Percentiles rank a stretch among this genome's conserved stretches.
Conservation (phyloP, 2,888 invertebrate species). For the Seira ritae region DNA sequence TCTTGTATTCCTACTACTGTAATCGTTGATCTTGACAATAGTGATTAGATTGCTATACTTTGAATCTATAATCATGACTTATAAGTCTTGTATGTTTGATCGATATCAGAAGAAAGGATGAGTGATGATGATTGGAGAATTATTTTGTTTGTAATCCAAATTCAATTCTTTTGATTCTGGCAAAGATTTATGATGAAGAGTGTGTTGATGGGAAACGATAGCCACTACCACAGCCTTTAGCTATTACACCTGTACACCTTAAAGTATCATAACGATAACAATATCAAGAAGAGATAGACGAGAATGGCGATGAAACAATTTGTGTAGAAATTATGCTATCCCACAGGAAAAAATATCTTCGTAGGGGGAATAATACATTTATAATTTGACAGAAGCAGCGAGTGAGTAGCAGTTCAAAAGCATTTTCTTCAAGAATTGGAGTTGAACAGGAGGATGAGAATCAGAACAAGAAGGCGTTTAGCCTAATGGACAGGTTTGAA, state of each 20-base stretch:
- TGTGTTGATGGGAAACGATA: too few species aligned
- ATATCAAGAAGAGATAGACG: not conserved
- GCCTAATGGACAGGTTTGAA: conserved; percentile 57
- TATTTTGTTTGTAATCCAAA: too few species aligned
- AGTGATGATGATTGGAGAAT: too few species aligned
- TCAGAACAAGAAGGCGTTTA: conserved; percentile 29
- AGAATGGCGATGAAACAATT: conserved; percentile 39
- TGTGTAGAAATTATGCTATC: conserved; percentile 14
- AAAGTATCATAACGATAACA: too few species aligned
- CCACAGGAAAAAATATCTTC: conserved; percentile 19
- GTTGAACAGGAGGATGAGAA: conserved; percentile 7
- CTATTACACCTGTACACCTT: too few species aligned
- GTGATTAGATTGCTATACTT: conserved; percentile 22
- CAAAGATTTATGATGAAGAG: too few species aligned
- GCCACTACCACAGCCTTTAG: too few species aligned
- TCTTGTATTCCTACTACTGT: not conserved
- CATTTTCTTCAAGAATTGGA: conserved; percentile 18
- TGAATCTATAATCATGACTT: too few species aligned
- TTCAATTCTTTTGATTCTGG: too few species aligned
- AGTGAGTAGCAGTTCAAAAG: conserved; percentile 1
- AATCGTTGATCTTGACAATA: conserved; percentile 45
- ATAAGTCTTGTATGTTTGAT: too few species aligned
- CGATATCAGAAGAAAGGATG: too few species aligned
- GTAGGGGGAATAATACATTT: conserved; percentile 22
- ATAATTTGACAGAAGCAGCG: conserved; percentile 36